Conservation (phyloP, 2,797 vertebrate species). For the Rhinophrynus dorsalis region DNA sequence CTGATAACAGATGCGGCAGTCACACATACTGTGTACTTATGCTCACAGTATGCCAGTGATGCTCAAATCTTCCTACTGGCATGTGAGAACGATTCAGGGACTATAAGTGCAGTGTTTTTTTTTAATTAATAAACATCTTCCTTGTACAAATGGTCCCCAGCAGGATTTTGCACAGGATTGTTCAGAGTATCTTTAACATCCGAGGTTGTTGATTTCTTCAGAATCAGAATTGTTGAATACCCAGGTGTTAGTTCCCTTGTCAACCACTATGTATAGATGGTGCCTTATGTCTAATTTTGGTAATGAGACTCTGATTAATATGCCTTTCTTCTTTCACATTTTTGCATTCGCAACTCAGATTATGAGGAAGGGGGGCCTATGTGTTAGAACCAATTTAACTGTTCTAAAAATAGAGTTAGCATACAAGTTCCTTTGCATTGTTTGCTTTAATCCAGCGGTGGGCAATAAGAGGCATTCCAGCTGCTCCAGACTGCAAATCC, state of each 20-base stretch:
- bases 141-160: not conserved
- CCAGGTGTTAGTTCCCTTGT: fast-evolving
- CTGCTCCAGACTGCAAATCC: no score
- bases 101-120: not conserved
- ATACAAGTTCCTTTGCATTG: not conserved
- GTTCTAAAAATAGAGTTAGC: constrained; percentile 22
- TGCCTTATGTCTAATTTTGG: constrained; percentile 44
- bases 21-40: constrained; percentile 19
- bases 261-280: not conserved
- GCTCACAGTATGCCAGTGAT: constrained; percentile 32
- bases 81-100: not conserved
- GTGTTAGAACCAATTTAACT: constrained; percentile 3
- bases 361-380: not conserved
- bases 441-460: not conserved
- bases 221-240: not conserved
- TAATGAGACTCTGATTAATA: constrained; percentile 32
- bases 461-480: no score
- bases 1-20: constrained; percentile 54
- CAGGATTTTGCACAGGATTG: not conserved
- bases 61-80: constrained; percentile 17
- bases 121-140: constrained; percentile 25
- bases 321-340: constrained; percentile 21
- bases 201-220: not conserved
- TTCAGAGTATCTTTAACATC: not conserved
- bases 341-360: not conserved